Conservation (phyloP, 2,888 invertebrate species). For the Meiosimyza platycephala region DNA sequence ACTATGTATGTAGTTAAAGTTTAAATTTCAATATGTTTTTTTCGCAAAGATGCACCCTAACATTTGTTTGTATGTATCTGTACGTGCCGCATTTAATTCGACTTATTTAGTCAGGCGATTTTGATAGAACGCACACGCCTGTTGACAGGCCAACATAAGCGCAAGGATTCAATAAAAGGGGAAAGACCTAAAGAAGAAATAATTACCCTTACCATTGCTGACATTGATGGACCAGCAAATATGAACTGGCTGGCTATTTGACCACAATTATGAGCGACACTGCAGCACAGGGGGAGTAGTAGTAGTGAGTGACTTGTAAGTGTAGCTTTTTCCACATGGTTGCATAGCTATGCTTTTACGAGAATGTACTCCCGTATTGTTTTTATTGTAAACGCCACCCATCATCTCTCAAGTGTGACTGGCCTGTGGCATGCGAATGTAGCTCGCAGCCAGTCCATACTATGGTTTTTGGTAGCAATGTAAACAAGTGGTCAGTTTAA, state of each 20-base stretch:
- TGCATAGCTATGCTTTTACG: background rate
- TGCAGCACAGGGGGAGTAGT: too few species aligned
- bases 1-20: too few species aligned
- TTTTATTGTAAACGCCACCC: background rate
- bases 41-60: too few species aligned
- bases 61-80: constrained; percentile 43
- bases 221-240: constrained; percentile 35
- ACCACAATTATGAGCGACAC: constrained; percentile 20
- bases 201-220: constrained; percentile 47
- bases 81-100: constrained; percentile 46
- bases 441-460: constrained; percentile 1
- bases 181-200: constrained; percentile 46
- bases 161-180: background rate
- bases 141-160: constrained; percentile 41
- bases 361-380: background rate
- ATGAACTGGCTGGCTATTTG: constrained; percentile 16
- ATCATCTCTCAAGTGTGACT: background rate
- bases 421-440: background rate
- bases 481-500: constrained; percentile 39
- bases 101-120: constrained; percentile 38
- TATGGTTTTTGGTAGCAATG: background rate
- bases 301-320: background rate
- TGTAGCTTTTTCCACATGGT: constrained; percentile 1
- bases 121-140: constrained; percentile 41
- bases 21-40: too few species aligned